Percentiles rank a stretch among this genome's conserved stretches.
Conservation (phyloP, 2,113 vertebrate genomes). For the Rhynchopsitta pachyrhyncha region DNA sequence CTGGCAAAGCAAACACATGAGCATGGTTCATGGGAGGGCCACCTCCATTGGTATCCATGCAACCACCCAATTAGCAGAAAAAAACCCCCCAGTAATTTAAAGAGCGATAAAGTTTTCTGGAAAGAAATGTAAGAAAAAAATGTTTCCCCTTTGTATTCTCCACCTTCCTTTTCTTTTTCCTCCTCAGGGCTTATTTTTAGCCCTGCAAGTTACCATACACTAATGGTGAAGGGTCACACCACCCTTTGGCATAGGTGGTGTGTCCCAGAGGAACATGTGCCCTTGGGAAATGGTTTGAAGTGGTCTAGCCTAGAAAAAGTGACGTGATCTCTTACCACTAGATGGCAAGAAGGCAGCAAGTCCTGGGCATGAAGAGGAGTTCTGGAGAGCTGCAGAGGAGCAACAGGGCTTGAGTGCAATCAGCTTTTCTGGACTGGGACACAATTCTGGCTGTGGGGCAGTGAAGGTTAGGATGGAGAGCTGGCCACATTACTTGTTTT, state of each 20-base stretch:
- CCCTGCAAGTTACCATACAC: neutral
- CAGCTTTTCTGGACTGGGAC: neutral
- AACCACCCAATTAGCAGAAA: neutral
- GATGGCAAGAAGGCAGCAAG: neutral
- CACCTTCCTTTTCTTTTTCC: neutral
- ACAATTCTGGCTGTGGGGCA: neutral
- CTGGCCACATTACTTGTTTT: neutral
- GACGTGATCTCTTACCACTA: neutral
- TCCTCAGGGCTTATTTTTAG: neutral
- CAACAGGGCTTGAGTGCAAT: neutral
- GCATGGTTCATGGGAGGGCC: neutral
- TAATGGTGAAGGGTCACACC: neutral
- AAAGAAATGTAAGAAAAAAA: accelerated
- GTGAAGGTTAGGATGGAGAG: neutral
- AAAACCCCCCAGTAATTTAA: accelerated
- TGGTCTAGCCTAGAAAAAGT: neutral
- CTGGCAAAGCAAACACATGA: neutral
- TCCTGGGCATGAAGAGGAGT: neutral
- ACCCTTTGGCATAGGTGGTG: neutral
- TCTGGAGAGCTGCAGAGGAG: neutral
- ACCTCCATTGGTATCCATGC: neutral
- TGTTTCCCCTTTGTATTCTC: neutral
- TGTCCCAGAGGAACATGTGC: neutral
- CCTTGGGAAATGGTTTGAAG: neutral
- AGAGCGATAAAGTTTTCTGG: neutral